phyloP scores from a whole-genome alignment of 2,113 vertebrate species.

The Monopterus albus region DNA sequence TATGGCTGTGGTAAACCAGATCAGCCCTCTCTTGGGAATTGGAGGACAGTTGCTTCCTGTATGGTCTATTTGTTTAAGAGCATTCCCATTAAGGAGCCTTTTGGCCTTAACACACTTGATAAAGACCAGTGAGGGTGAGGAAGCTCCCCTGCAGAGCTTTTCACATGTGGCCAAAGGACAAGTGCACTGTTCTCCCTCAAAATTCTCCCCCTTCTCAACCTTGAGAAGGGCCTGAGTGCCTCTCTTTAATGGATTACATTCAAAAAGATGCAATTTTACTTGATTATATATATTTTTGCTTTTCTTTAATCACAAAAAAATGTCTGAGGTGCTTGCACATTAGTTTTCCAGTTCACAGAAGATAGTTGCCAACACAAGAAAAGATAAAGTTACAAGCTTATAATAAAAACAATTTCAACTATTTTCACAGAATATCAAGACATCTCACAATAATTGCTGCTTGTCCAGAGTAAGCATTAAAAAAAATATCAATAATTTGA shows the following conservation, averaged over 20 bases:
- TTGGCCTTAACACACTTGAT: conserved; percentile 81
- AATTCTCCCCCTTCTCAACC: conserved; percentile 40
- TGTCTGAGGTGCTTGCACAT: neutral
- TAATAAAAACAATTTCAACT: neutral
- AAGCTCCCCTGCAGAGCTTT: conserved; percentile 80
- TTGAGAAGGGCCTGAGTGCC: conserved; percentile 15
- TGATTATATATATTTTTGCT: neutral
- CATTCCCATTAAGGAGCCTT: conserved; percentile 78
- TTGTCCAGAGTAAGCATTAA: no score
- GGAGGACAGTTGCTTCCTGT: conserved; percentile 69
- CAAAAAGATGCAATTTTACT: neutral
- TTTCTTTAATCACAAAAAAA: neutral
- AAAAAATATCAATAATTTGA: neutral
- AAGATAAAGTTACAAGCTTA: neutral
- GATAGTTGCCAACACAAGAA: neutral
- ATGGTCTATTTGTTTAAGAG: conserved; percentile 76
- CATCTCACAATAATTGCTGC: neutral
- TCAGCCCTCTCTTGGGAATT: conserved; percentile 31
- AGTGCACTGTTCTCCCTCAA: conserved; percentile 69
- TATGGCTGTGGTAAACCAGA: conserved; percentile 53
- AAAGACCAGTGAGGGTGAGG: conserved; percentile 74
- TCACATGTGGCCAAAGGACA: conserved; percentile 79
- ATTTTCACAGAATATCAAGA: neutral
- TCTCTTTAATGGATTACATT: neutral
- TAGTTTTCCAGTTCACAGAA: neutral